A percentile compares a stretch with the other conserved stretches of the same genome.
Conservation (phyloP, 2,113 vertebrate species). For the Hemiprocne comata region DNA sequence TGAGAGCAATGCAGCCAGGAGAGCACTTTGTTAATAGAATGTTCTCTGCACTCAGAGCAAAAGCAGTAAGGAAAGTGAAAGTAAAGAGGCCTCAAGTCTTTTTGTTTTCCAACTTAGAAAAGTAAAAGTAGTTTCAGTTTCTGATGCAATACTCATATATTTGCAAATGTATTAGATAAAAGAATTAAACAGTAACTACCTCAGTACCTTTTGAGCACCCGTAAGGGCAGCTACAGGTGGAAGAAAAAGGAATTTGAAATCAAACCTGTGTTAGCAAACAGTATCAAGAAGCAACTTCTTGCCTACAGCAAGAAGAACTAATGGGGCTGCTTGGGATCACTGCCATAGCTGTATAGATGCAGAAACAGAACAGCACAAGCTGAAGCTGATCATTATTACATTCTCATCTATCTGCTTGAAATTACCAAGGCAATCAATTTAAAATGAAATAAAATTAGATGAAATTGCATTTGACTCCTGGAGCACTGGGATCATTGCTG, state of each 20-base stretch:
- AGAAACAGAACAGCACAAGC: slow-evolving; percentile 28
- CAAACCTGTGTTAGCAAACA: not conserved
- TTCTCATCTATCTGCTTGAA: slow-evolving; percentile 52
- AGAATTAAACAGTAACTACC: not conserved
- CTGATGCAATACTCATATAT: not conserved
- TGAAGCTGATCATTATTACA: slow-evolving; percentile 9
- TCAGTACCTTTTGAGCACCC: not conserved
- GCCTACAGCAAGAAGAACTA: not conserved
- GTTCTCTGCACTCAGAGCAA: not conserved
- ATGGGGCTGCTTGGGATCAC: not conserved
- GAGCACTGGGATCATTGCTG: slow-evolving; percentile 55
- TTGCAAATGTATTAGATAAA: not conserved
- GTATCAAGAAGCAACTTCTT: not conserved
- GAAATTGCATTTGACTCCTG: slow-evolving; percentile 60
- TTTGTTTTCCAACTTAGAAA: not conserved
- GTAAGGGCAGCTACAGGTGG: not conserved
- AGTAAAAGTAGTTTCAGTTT: not conserved
- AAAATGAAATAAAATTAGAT: slow-evolving; percentile 58
- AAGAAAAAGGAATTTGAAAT: not conserved
- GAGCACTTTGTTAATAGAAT: not conserved
- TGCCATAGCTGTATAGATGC: not conserved
- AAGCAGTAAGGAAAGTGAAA: not conserved
- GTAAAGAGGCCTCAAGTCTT: not conserved
- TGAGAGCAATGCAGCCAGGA: rapidly evolving
- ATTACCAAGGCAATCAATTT: slow-evolving; percentile 54